Base-by-base conservation (phyloP, 2,113 vertebrate species). In the Gadus macrocephalus region DNA sequence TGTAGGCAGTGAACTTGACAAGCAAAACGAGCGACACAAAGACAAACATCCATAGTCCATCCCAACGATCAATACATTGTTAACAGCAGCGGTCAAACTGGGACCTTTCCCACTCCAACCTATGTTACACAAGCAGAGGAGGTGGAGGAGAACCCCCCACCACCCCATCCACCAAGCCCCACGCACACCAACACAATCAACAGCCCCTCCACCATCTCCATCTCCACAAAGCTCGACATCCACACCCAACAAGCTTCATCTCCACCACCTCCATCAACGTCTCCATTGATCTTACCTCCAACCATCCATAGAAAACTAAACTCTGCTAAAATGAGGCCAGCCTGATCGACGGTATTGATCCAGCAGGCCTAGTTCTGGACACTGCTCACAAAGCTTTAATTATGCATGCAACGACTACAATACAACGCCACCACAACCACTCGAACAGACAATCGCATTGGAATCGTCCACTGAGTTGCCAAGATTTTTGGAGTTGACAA, bases 281-380 rank as follows among this genome's bases (percentile, higher is more conserved):
- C 42, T 2, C 42, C 42, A 49, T 9, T 49, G 42, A 6, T 42
- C 38, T 42, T 11, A 42, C 6, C 42, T 12, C 42, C 12, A 9
- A 9, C 42, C 42, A 63, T 67, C 53, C 65, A 56, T 72, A 82
- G 82, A 86, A 82, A 83, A 80, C 74, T 68, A 67, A 65, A 75
- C 53, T 72, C 49, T 0, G 59, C 86, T 86, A 89, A 89, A 90
- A 89, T 86, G 78, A 85, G 88, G 66, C 66, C 8, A 2, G 22
- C 72, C 14, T 35, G 67, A 85, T 90, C 72, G 86, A 91, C 59
- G 66, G 0, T 78, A 91, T 92, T 2, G 88, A 90, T 81, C 80
- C 2, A 3, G 0, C 68, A 87, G 83, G 64, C 77, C 89, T 80
- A 84, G 76, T 75, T 89, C 55, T 58, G 55, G 42, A 70, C 79